Percentiles rank a stretch among this genome's conserved stretches.
These are phyloP conservation scores for Taenaris catops DNA, from an alignment of 2,888 invertebrate species.

Conservation along the genomic window DNA sequence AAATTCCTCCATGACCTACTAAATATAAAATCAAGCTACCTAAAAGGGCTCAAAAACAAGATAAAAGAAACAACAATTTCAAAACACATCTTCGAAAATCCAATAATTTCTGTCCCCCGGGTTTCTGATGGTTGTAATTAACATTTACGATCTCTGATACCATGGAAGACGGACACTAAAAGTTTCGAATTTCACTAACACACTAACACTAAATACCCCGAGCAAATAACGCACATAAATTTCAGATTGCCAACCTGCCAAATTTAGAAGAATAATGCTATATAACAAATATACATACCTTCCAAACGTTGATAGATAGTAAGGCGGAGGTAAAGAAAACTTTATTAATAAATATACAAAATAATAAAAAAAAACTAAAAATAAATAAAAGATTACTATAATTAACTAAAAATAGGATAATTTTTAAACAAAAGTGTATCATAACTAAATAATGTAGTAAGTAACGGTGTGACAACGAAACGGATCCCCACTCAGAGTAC, in stretches of 20 bases:
- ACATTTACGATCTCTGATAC: slow-evolving; percentile 21
- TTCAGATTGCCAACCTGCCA: slow-evolving; percentile 1
- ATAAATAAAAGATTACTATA: too few relatives aligned
- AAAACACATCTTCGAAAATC: slow-evolving; percentile 10
- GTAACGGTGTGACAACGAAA: too few relatives aligned
- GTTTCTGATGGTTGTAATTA: slow-evolving; percentile 17
- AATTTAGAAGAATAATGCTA: slow-evolving; percentile 1
- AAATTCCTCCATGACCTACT: not conserved
- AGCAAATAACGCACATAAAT: slow-evolving; percentile 22
- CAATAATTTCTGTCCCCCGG: slow-evolving; percentile 16
- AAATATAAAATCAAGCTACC: not conserved
- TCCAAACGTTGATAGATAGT: too few relatives aligned
- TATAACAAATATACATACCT: too few relatives aligned
- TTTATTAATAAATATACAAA: too few relatives aligned
- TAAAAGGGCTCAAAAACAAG: slow-evolving; percentile 9
- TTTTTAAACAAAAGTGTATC: too few relatives aligned
- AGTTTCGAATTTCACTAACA: slow-evolving; percentile 23
- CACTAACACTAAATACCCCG: slow-evolving; percentile 16
- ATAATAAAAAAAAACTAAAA: too few relatives aligned
- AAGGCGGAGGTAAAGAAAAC: too few relatives aligned
- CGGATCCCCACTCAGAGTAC: too few relatives aligned
- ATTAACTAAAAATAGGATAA: too few relatives aligned
- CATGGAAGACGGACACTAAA: slow-evolving; percentile 13
- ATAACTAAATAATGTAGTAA: too few relatives aligned
- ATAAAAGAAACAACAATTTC: slow-evolving; percentile 7